Evolutionary conservation across 92 coral and sea anemone genomes (phyloP), one percentile per base, ranked within the genome.

Genomic region (Metridium senile): DNA sequence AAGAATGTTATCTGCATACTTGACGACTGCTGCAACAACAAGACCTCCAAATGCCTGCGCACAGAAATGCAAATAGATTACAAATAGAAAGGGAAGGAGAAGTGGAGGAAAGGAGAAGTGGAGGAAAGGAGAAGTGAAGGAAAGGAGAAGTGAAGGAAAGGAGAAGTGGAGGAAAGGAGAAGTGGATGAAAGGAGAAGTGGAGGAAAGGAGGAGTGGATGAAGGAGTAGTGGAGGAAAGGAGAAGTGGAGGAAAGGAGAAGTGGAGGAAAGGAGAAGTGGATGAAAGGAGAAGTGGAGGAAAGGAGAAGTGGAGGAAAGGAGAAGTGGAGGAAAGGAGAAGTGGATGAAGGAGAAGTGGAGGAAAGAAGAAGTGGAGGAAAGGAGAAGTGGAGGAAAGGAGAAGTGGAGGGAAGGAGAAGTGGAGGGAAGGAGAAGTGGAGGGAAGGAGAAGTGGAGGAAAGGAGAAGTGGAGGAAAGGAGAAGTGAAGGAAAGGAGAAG

Each of bases 1-100:
- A 63, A 96, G 88, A 51, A 96, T 96, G 65, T 96, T 96, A 84
- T 96, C 99, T 18, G 99, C 99, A 78, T 96, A 96, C 87, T 96
- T 96, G 47, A 96, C 99, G 28, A 96, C 99, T 17, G 98, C 92
- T 11, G 99, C 99, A 13, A 96, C 90, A 13, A 96, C 96, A 62
- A 96, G 84, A 56, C 99, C 99, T 33, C 97, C 97, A 81, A 96
- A 96, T 49, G 99, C 99, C 99, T 96, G 72, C 0, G 16, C 75
- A 11, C 45, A 23, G 76, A 54, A 73, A 78, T 21, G n/a, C n/a
- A n/a, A 45, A 7, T 7, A 45, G 23, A 54, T 54, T 13, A 20
- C 59, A 54, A 9, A 9, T 2, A 54, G 25, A 10, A 54, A 9
- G 59, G 23, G 59, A 54, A 9, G 25, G 66, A 59, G 6, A 39